Conservation (phyloP, 2,888 invertebrate species). For the Nasonovia ribisnigri region DNA sequence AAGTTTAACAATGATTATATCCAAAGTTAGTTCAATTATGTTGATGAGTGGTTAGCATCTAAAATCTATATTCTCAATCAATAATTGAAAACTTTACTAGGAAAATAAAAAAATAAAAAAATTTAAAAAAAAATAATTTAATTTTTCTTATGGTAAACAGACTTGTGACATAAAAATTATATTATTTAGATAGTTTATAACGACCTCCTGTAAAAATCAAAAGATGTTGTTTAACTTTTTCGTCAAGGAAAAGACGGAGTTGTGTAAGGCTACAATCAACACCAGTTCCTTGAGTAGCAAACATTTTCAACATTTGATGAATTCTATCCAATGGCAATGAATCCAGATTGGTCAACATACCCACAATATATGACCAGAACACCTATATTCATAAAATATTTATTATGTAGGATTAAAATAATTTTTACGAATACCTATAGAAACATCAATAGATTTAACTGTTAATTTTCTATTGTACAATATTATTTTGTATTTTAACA, state of each 20-base stretch:
- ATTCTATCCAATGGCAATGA: constrained; percentile 91
- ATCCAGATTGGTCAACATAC: constrained; percentile 96
- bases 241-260: constrained; percentile 88
- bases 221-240: constrained; percentile 92
- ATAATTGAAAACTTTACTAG: background rate
- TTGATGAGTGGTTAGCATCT: background rate
- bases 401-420: background rate
- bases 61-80: background rate
- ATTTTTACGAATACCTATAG: background rate
- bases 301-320: constrained; percentile 96
- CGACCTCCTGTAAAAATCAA: constrained; percentile 87
- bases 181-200: constrained; percentile 84
- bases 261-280: constrained; percentile 91
- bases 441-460: background rate
- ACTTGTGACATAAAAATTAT: background rate
- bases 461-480: background rate
- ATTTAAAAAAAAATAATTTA: background rate
- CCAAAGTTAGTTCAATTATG: background rate
- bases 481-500: constrained; percentile 10
- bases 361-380: constrained; percentile 97
- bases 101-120: background rate
- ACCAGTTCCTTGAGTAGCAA: constrained; percentile 91
- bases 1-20: background rate
- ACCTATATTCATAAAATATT: constrained; percentile 72
- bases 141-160: background rate